Percentiles rank a stretch among this genome's conserved stretches.
These are phyloP conservation scores for Drosophila basisetae DNA, from an alignment of 2,888 invertebrate species.

Conservation along the genomic window DNA sequence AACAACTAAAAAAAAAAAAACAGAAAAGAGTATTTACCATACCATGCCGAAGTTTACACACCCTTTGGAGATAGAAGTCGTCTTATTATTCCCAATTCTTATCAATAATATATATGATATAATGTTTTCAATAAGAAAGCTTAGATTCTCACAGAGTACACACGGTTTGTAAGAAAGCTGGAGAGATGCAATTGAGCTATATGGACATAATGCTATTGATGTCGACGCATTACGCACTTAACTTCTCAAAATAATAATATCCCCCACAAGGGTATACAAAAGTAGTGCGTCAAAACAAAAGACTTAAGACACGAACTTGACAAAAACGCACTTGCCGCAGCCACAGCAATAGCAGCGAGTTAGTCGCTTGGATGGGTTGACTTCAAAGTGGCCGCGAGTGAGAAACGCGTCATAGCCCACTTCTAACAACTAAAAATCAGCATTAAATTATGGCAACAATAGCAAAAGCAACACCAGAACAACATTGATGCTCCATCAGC, in stretches of 20 bases:
- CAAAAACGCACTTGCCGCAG: slow-evolving; percentile 68
- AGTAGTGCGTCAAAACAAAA: slow-evolving; percentile 51
- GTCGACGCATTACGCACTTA: background rate
- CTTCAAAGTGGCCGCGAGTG: slow-evolving; percentile 59
- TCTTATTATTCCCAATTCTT: background rate
- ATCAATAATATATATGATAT: background rate
- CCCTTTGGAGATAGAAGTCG: background rate
- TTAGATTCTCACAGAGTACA: background rate
- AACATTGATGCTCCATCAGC: slow-evolving; percentile 40
- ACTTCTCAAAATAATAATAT: background rate
- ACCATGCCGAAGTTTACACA: background rate
- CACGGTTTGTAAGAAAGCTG: background rate
- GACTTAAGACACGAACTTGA: slow-evolving; percentile 70
- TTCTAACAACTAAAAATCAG: slow-evolving; percentile 73
- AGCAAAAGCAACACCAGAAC: slow-evolving; percentile 38
- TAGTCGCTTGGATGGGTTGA: slow-evolving; percentile 37
- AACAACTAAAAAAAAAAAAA: slow-evolving; percentile 3
- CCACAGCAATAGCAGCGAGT: slow-evolving; percentile 3
- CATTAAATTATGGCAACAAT: slow-evolving; percentile 74
- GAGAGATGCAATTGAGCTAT: background rate
- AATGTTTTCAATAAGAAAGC: background rate
- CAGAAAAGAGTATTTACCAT: background rate
- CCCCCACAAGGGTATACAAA: background rate
- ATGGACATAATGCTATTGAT: background rate
- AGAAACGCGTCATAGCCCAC: slow-evolving; percentile 66